Base-by-base conservation (phyloP, 2,797 vertebrate species). In the Champsocephalus gunnari region DNA sequence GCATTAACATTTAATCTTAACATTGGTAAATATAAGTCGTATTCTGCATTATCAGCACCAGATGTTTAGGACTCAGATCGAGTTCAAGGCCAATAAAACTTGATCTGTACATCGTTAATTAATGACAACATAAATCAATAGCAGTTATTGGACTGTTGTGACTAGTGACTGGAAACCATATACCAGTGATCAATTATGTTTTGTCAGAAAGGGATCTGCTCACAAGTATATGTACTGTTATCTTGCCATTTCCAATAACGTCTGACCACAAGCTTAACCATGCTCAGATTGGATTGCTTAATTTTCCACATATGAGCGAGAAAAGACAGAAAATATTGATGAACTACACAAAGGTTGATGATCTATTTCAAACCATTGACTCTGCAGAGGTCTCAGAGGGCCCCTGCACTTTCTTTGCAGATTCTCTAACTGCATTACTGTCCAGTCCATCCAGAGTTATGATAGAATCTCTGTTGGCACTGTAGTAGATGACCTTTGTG, bases 401-500 rank as follows among this genome's bases (percentile, higher is more conserved):
- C 24, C 47, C 9, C 14, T 49, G 63, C 48, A 55, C 54, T 84
- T 77, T 75, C 63, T 77, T 71, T 74, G 57, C 55, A 56, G 72
- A 73, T 50, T 67, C 60, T 12, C 60, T 74, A 83, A 86, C 78
- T 62, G 53, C 55, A 87, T 84, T 71, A 80, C 51, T 54, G 68
- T 63, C 77, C 75, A 65, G 71, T 73, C 61, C 53, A 73, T 78
- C 75, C 80, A 70, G 56, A 75, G 44, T 49, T 73, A n/a, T 82
- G 83, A 88, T 51, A 72, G 54, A 51, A 86, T 88, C 87, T 76
- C 66, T 72, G 72, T 19, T 82, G 77, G 75, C 77, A 81, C 69
- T 64, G n/a, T 55, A 71, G 74, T 79, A 63, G 71, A 79, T 80
- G 82, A 90, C 82, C 84, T 90, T 82, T 87, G 74, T 45, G 61